Conservation (phyloP, 2,113 vertebrate species). For the Onychostoma macrolepis region DNA sequence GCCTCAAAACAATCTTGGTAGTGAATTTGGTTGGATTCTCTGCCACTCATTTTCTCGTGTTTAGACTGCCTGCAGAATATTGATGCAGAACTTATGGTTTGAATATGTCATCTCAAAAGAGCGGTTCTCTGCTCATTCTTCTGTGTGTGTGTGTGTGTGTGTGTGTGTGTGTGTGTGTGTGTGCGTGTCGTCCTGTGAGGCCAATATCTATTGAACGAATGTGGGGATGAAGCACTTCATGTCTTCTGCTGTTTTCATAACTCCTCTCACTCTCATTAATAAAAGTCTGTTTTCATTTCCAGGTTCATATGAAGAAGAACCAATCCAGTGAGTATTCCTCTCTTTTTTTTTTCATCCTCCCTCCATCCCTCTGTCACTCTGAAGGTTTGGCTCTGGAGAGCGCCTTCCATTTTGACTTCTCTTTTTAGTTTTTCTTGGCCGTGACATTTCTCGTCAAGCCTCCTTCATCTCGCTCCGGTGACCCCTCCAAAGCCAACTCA, state of each 20-base stretch:
- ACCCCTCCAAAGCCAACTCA: constrained; percentile 68
- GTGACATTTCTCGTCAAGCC: constrained; percentile 62
- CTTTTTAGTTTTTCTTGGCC: constrained; percentile 66
- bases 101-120: neutral
- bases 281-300: constrained; percentile 73
- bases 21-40: constrained; percentile 30
- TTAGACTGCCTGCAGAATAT: constrained; percentile 22
- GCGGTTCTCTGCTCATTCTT: neutral
- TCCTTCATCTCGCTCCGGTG: constrained; percentile 58
- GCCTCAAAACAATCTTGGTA: constrained; percentile 27
- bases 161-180: constrained; percentile 12
- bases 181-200: constrained; percentile 34
- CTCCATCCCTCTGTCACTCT: constrained; percentile 52
- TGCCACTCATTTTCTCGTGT: constrained; percentile 24
- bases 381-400: constrained; percentile 50
- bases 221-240: constrained; percentile 33
- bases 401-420: constrained; percentile 53
- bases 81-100: constrained; percentile 11
- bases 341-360: constrained; percentile 14
- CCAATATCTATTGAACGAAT: constrained; percentile 30
- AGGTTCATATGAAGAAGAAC: constrained; percentile 93
- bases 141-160: constrained; percentile 22
- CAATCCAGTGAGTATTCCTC: constrained; percentile 90
- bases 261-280: constrained; percentile 57
- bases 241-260: constrained; percentile 48